Percentiles rank a stretch among this genome's conserved stretches.
These are phyloP conservation scores for Gambelia wislizenii DNA, from an alignment of 2,797 vertebrate genomes.

Conservation along the genomic window DNA sequence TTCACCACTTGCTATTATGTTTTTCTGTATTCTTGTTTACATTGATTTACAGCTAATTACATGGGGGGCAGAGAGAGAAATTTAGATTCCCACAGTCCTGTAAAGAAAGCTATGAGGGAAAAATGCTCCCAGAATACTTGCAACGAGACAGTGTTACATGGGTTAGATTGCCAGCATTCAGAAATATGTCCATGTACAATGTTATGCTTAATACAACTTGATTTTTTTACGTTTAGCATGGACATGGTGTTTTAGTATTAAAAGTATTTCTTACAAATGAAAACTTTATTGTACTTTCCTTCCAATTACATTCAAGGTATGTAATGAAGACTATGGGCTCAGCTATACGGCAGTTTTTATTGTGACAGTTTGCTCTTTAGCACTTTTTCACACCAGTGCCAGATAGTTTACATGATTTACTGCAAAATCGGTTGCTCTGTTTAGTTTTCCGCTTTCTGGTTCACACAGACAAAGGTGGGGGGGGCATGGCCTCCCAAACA, in stretches of 20 bases:
- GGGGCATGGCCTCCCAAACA: no score
- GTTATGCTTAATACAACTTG: neutral
- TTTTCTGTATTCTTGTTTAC: neutral
- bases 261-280: no score
- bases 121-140: neutral
- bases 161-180: neutral
- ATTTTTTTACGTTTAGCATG: neutral
- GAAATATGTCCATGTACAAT: neutral
- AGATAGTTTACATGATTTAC: no score
- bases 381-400: no score
- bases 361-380: no score
- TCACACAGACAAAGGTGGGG: no score
- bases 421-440: no score
- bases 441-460: no score
- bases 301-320: neutral
- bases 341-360: no score
- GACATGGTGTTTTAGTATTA: no score
- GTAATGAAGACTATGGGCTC: no score
- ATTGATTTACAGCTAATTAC: neutral
- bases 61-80: neutral
- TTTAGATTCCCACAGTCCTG: no score
- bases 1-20: neutral
- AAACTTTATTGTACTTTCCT: neutral
- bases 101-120: neutral
- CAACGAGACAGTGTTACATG: neutral